Evolutionary conservation across 2,113 vertebrate species (phyloP).

Genomic region (Nibea albiflora): DNA sequence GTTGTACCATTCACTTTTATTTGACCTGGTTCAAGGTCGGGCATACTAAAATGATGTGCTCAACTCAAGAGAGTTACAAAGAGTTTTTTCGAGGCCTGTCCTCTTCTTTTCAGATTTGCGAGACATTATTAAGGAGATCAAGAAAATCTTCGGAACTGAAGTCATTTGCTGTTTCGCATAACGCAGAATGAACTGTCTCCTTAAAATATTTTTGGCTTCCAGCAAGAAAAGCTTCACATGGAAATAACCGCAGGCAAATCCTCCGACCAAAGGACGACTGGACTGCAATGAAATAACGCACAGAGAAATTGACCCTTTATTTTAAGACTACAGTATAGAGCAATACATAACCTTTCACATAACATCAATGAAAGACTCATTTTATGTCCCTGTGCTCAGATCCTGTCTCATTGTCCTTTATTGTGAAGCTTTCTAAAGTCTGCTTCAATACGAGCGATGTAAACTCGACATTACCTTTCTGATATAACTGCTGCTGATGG

Average conservation of each 20-base stretch:
- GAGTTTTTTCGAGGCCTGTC: background rate
- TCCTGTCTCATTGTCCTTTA: background rate
- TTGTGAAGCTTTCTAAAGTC: background rate
- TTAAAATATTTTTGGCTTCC: background rate
- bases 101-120: background rate
- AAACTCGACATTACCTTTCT: background rate
- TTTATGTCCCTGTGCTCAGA: background rate
- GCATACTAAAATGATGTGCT: too few relatives aligned
- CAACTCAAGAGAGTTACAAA: too few relatives aligned
- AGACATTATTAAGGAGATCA: background rate
- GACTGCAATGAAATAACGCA: background rate
- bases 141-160: background rate
- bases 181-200: background rate
- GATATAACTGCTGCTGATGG: constrained; percentile 17
- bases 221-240: background rate
- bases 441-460: background rate
- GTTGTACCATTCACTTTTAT: background rate
- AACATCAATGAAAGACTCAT: too few relatives aligned
- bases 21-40: too few relatives aligned
- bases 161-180: background rate
- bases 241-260: background rate
- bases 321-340: too few relatives aligned
- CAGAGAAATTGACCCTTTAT: background rate
- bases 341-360: too few relatives aligned
- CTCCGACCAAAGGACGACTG: background rate